phyloP scores from a whole-genome alignment of 2,888 invertebrate species.

The Drosophila silvestris region DNA sequence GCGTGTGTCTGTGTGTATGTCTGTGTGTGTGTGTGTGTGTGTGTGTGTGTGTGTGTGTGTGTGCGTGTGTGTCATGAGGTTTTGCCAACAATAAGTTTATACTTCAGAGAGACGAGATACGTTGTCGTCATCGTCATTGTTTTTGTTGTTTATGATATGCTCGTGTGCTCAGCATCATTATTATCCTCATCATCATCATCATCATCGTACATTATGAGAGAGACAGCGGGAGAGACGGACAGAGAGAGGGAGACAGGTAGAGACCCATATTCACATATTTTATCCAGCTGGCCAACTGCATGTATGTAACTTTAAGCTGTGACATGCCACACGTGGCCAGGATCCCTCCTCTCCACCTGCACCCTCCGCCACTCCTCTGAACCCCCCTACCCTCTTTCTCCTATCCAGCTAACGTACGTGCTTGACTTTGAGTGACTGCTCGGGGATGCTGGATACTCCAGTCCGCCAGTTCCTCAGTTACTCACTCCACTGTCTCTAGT shows the following conservation, averaged over 20 bases:
- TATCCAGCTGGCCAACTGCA: conserved; percentile 30
- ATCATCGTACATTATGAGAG: conserved; percentile 47
- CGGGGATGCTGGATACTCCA: neutral
- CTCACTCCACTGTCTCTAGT: conserved; percentile 11
- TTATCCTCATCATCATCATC: conserved; percentile 50
- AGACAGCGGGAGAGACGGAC: neutral
- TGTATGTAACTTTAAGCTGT: conserved; percentile 78
- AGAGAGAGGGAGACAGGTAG: neutral
- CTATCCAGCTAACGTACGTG: conserved; percentile 60
- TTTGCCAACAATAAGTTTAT: conserved; percentile 81
- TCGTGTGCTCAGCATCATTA: conserved; percentile 30
- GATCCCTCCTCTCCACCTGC: neutral
- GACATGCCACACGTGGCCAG: conserved; percentile 62
- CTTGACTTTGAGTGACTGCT: conserved; percentile 71
- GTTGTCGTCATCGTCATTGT: conserved; percentile 37
- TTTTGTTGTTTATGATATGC: conserved; percentile 74
- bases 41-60: conserved; percentile 14
- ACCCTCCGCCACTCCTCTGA: neutral
- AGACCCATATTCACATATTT: conserved; percentile 1
- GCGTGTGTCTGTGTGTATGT: conserved; percentile 15
- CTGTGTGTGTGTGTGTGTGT: neutral
- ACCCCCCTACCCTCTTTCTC: neutral
- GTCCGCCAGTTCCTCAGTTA: neutral
- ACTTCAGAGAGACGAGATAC: conserved; percentile 52
- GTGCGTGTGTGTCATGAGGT: conserved; percentile 65